Base-by-base conservation (phyloP, 2,888 invertebrate species). In the Stenotaenia linearis region DNA sequence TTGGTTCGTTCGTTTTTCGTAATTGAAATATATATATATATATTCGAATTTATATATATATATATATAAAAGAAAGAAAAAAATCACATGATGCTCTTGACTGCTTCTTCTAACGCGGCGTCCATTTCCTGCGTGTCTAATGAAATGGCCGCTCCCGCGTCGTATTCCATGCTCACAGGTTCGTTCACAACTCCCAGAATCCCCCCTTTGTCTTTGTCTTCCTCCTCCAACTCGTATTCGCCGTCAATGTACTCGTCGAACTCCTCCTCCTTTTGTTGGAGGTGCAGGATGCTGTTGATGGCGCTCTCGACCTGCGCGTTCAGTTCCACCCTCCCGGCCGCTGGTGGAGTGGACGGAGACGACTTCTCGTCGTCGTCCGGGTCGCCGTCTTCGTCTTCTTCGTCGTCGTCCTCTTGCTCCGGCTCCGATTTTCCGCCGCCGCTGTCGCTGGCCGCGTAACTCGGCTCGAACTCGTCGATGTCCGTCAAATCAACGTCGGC, bases 241-340 rank as follows among this genome's bases (percentile, higher is more conserved):
- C 18, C 40, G 45, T 30, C 30, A 18, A 30, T 74, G 4, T 75
- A 80, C 10, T 80, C 81, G 37, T 77, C 78, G 21, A 80, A 61
- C 12, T 81, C 81, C n/a, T 81, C 81, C n/a, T 81, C 81, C 50
- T 75, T 78, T 50, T 80, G 75, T 78, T 81, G 92, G 83, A 92
- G 87, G 86, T 92, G 92, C 81, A 93, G 87, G 84, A 93, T 93
- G 84, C 92, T 92, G 85, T 93, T 92, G 83, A 93, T 93, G 82
- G 93, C 93, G 84, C 91, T 92, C 85, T 93, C 92, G 81, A 93
- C 92, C 86, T 93, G 92, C 35, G 91, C 91, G 82, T 91, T 91
- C 80, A 78, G 79, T 35, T 78, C 81, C 37, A 79, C 79, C n/a
- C 80, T 78, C 12, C 40, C 79, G 9, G 78, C 61, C 25, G 61